Conservation (phyloP, 1,140 invertebrate species). For the Aphis craccivora region DNA sequence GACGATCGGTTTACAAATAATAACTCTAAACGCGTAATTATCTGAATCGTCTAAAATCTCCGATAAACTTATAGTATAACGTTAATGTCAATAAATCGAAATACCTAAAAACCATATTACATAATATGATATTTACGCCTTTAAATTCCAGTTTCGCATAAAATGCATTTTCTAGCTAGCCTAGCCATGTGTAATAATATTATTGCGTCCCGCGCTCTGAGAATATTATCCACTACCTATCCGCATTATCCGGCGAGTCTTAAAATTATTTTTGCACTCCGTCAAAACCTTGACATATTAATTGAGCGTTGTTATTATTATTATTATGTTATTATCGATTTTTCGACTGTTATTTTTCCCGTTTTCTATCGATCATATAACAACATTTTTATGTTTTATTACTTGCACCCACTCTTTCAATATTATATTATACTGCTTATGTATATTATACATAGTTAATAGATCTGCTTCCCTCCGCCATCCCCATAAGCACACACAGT, state of each 20-base stretch:
- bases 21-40: neutral
- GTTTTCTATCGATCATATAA: neutral
- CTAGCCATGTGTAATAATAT: neutral
- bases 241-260: neutral
- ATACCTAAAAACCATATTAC: neutral
- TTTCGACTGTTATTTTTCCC: neutral
- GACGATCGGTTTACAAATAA: neutral
- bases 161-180: too few relatives aligned
- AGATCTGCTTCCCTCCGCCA: too few relatives aligned
- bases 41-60: neutral
- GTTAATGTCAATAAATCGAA: neutral
- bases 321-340: neutral
- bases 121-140: neutral
- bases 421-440: too few relatives aligned
- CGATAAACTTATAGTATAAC: neutral
- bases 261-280: neutral
- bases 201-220: neutral
- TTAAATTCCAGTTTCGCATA: neutral
- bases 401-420: too few relatives aligned
- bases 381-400: too few relatives aligned
- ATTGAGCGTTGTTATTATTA: neutral
- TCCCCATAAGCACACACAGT: too few relatives aligned
- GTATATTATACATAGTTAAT: too few relatives aligned
- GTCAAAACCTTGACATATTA: neutral
- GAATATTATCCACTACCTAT: neutral